Evolutionary conservation across 2,797 vertebrate genomes (phyloP), one percentile per base, ranked within the genome.

Genomic region (Thamnophis elegans): DNA sequence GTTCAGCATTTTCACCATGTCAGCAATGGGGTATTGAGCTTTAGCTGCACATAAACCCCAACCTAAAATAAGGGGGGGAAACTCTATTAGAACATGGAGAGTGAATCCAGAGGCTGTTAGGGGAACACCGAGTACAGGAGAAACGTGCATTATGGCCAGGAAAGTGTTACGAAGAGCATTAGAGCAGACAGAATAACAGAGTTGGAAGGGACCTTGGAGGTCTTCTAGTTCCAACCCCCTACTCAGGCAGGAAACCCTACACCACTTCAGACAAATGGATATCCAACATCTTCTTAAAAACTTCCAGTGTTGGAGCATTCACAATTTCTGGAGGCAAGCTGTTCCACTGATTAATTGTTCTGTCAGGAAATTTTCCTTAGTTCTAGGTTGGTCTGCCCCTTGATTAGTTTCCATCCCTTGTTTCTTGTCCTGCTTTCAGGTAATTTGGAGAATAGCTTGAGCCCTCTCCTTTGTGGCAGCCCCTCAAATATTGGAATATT

Each of bases 31-130:
- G 89, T 98, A 98, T 94, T 98, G 98, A 36, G 98, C 98, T 94
- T 98, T 98, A 28, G 98, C 98, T 93, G 98, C 98, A 96, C 98
- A 98, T 92, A 98, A 96, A 95, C 98, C 98, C 98, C 98, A 98
- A 92, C 98, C 98, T 98, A 85, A 13, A 59, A 54, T 60, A 20
- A 87, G 16, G 3, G 16, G 25, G 26, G 2, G 8, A 32, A 86
- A 26, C 25, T 10, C 2, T 10, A 53, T 60, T 7, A 89, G 28
- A 62, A n/a, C 36, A 2, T 47, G 32, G 68, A 82, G 73, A 82
- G 36, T 22, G 36, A 47, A 47, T 42, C 73, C 36, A 42, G 9
- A 42, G 4, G 3, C 20, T 82, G 36, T 82, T 82, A 22, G 20
- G 36, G 20, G 20, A 78, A 78, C 9, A 78, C 73, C 0, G 20